Conservation (phyloP, 2,113 vertebrate species). For the Gasterosteus aculeatus region DNA sequence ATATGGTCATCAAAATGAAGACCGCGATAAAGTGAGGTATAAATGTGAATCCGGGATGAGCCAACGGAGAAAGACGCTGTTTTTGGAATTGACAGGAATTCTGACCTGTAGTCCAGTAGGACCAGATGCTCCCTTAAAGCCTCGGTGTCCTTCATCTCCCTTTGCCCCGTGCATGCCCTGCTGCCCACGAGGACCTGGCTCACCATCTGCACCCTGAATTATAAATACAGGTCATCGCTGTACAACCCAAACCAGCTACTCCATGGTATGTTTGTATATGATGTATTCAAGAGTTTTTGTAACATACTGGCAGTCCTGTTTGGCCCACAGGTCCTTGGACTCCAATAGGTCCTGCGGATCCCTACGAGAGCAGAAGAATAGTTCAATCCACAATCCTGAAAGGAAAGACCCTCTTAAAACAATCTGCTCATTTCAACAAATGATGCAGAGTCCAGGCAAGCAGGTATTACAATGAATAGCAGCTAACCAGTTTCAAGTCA, state of each 20-base stretch:
- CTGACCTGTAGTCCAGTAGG: constrained; percentile 88
- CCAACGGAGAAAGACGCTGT: neutral
- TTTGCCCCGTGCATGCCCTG: constrained; percentile 91
- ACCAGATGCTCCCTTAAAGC: constrained; percentile 84
- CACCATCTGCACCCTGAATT: constrained; percentile 88
- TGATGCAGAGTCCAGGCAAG: constrained; percentile 18
- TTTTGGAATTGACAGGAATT: constrained; percentile 1
- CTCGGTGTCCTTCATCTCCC: constrained; percentile 89
- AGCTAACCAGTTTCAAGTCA: constrained; percentile 30
- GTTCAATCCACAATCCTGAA: constrained; percentile 16
- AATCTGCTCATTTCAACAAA: constrained; percentile 28
- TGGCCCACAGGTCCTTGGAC: constrained; percentile 87
- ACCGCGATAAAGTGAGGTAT: neutral
- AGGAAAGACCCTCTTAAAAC: constrained; percentile 6
- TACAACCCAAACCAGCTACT: neutral
- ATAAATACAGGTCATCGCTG: constrained; percentile 9
- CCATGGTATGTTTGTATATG: neutral
- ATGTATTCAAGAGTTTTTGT: neutral
- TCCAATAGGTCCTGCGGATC: constrained; percentile 87
- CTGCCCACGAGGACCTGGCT: constrained; percentile 88
- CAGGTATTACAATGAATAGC: constrained; percentile 21
- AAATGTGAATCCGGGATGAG: neutral
- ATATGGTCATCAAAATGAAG: constrained; percentile 22
- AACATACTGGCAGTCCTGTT: constrained; percentile 84
- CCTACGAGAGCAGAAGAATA: constrained; percentile 74